These are phyloP conservation scores for Drosophila quadrilineata DNA, from an alignment of 1,140 invertebrate genomes.

Conservation along the genomic window DNA sequence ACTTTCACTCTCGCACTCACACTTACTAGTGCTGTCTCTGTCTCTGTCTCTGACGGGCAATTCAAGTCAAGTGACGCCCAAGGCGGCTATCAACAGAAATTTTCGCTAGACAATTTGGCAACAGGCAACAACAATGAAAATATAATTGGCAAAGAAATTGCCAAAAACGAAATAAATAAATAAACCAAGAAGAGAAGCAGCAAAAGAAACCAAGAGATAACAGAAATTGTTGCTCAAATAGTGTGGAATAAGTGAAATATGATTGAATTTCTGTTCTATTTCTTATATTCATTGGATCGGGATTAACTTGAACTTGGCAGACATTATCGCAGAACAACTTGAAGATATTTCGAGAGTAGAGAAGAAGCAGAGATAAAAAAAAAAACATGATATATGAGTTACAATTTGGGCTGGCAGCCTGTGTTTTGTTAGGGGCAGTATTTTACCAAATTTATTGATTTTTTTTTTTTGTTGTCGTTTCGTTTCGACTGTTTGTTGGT, in stretches of 20 bases:
- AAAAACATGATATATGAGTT: conserved; percentile 26
- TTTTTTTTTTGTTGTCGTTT: no score
- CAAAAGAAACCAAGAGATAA: not conserved
- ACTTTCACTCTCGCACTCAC: no score
- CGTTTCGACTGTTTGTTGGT: no score
- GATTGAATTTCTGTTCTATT: conserved; percentile 62
- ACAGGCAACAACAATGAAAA: conserved; percentile 69
- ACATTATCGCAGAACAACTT: no score
- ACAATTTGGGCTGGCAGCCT: conserved; percentile 16
- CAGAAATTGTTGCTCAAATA: conserved; percentile 35
- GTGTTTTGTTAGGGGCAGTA: conserved; percentile 11
- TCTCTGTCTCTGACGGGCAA: conserved; percentile 9
- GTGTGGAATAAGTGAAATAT: conserved; percentile 40
- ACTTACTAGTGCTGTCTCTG: no score
- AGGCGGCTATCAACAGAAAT: conserved; percentile 55
- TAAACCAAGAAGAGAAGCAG: not conserved
- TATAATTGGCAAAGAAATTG: conserved; percentile 60
- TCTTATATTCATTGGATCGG: no score
- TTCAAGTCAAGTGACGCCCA: conserved; percentile 46
- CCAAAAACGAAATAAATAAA: no score
- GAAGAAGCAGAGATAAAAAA: no score
- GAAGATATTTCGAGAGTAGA: no score
- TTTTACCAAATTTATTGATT: conserved; percentile 70
- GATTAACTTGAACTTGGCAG: no score
- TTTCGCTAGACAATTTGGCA: conserved; percentile 75